A percentile compares a stretch with the other conserved stretches of the same genome.
phyloP scores from a whole-genome alignment of 2,113 vertebrate species.

The Panthera leo region DNA sequence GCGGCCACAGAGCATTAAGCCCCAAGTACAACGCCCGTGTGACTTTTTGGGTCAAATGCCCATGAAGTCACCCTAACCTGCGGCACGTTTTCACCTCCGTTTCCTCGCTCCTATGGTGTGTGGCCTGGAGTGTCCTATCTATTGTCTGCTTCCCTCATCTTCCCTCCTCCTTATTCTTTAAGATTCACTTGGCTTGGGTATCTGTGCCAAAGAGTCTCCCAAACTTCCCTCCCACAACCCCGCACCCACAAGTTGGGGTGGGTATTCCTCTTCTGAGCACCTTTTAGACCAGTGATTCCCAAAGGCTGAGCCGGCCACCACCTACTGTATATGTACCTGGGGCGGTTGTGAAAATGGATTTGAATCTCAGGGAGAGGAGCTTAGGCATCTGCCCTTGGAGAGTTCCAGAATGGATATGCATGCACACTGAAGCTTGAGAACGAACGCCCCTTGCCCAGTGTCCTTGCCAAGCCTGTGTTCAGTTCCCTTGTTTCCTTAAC shows the following conservation, averaged over 20 bases:
- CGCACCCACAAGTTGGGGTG: neutral
- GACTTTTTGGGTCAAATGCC: accelerated
- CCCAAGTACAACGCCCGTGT: neutral
- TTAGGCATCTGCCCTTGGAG: neutral
- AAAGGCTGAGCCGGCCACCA: neutral
- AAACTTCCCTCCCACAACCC: neutral
- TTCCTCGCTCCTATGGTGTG: neutral
- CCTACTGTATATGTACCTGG: neutral
- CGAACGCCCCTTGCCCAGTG: accelerated
- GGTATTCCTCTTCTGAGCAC: neutral
- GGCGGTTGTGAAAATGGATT: neutral
- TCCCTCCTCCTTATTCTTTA: neutral
- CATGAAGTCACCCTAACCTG: accelerated
- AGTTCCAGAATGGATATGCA: too few species aligned
- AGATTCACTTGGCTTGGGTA: neutral
- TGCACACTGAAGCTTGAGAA: neutral
- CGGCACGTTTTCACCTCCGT: accelerated
- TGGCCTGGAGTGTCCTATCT: neutral
- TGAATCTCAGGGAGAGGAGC: neutral
- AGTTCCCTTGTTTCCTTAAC: accelerated
- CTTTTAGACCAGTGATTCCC: neutral
- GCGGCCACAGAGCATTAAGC: too few species aligned
- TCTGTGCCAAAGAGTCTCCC: neutral
- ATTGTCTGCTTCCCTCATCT: neutral
- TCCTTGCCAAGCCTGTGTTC: neutral